Base-by-base conservation (phyloP, 1,140 invertebrate genomes). In the Steinernema khuongi region DNA sequence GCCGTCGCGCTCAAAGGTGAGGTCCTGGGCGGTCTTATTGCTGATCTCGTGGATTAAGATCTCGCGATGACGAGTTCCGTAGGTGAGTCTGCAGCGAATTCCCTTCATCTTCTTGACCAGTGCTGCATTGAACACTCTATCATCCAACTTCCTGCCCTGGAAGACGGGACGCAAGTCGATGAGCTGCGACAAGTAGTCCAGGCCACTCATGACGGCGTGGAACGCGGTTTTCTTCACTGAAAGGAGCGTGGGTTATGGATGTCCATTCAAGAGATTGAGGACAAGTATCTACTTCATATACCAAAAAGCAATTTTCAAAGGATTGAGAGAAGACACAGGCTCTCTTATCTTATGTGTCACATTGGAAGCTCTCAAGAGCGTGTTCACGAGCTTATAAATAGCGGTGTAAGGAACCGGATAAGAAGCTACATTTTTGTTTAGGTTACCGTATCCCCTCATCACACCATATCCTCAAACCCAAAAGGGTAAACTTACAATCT, bases 51-150 rank as follows among this genome's bases (percentile, higher is more conserved):
- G 50, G 50, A 60, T 60, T 14, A 22, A 7, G 11, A 60, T 22
- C 7, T 14, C 19, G 4, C 50, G 7, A 22, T 60, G 4, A 4
- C 19, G 50, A 2, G 11, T 14, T 4, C 7, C 50, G 50, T 60
- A 60, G 50, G 19, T 22, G 11, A 60, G 7, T 22, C 19, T 17
- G 4, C 7, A 7, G 50, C 50, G 50, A 22, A 60, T 11, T 14
- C 50, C 50, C 50, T 60, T 60, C 50, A 60, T 60, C 50, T 60
- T 60, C 50, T 60, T 60, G 11, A n/a, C n/a, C n/a, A 60, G 22
- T 7, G 50, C 7, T 4, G 14, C 50, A 22, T 7, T 22, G 50
- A 60, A 60, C 11, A 22, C 50, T 4, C 4, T 17, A 14, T 60
- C 22, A 14, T 14, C 14, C 11, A 60, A 22, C 22, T 60, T 22